Evolutionary conservation across 2,797 vertebrate genomes (phyloP).

Genomic region (Rhinella marina): DNA sequence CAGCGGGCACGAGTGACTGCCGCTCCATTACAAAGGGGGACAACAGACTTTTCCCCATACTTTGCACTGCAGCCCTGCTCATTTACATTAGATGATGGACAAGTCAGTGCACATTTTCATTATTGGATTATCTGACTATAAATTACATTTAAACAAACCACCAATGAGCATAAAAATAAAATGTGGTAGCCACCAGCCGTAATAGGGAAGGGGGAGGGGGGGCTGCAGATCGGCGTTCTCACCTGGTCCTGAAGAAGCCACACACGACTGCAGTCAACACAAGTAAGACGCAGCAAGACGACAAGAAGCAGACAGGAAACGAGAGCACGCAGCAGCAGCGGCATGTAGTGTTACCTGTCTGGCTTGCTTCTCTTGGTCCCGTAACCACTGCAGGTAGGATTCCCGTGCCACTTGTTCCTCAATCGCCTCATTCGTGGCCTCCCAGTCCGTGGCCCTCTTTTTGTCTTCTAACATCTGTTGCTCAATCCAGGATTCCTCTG

Average conservation of each 20-base stretch:
- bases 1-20: no score
- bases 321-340: not conserved
- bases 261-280: not conserved
- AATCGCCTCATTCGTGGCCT: constrained; percentile 94
- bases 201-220: not conserved
- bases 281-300: not conserved
- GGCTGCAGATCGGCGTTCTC: not conserved
- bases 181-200: no score
- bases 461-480: constrained; percentile 97
- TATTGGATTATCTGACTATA: no score
- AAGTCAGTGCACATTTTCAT: no score
- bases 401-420: constrained; percentile 94
- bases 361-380: constrained; percentile 93
- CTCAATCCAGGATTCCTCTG: constrained; percentile 96
- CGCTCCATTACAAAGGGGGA: no score
- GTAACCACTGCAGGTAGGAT: constrained; percentile 93
- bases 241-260: no score
- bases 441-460: constrained; percentile 94
- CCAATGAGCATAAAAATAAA: no score
- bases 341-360: constrained; percentile 77
- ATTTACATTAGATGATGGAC: no score
- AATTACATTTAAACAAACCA: no score
- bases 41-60: no score
- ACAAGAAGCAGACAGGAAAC: not conserved
- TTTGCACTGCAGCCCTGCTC: no score